A percentile compares a stretch with the other conserved stretches of the same genome.
Conservation (phyloP, 2,888 invertebrate genomes). For the Tipula unca region DNA sequence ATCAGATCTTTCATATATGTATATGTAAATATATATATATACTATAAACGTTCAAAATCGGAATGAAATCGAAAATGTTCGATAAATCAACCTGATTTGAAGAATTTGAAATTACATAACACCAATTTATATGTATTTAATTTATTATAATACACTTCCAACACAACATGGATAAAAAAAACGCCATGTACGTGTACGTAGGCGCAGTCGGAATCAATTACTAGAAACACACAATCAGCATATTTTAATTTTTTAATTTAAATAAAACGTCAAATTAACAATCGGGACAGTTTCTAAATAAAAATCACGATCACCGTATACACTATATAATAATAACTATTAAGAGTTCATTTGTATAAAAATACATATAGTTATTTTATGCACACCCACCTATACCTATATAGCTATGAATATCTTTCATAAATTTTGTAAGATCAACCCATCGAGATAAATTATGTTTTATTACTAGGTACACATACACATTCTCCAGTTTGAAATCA, state of each 20-base stretch:
- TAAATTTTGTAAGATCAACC: not conserved
- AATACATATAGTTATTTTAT: not conserved
- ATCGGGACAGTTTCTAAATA: not conserved
- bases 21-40: not conserved
- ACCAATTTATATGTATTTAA: not conserved
- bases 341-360: not conserved
- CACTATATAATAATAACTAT: not conserved
- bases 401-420: not conserved
- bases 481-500: not conserved
- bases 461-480: not conserved
- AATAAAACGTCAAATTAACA: not conserved
- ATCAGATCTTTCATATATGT: not conserved
- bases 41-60: not conserved
- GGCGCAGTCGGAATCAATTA: not conserved
- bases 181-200: not conserved
- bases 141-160: not conserved
- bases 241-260: not conserved
- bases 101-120: not conserved
- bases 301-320: not conserved
- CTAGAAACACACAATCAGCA: not conserved
- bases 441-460: not conserved
- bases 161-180: not conserved
- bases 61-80: not conserved
- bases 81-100: not conserved
- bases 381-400: not conserved